Evolutionary conservation across 2,797 vertebrate genomes (phyloP), one percentile per base, ranked within the genome.

Genomic region (Falco concolor): DNA sequence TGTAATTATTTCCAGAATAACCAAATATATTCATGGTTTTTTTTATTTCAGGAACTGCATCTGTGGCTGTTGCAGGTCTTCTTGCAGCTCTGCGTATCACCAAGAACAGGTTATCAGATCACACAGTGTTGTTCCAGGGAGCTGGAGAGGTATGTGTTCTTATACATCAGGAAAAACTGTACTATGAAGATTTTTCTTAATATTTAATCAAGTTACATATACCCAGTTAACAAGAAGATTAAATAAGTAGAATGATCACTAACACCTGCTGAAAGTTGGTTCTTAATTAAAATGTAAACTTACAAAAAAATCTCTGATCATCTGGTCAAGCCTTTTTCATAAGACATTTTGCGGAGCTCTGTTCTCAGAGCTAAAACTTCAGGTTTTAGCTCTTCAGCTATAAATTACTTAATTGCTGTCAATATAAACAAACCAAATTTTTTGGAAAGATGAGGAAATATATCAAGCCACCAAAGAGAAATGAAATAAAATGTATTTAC

Each of bases 31-130:
- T 54, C 5, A 7, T 72, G 20, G 40, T 12, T 77, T 24, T 24
- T 28, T 77, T 24, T 28, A 6, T 97, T 98, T 84, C 80, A 99
- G 99, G 99, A 88, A 99, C 99, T 59, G 99, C 99, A 30, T 98
- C 99, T 28, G 99, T 99, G 52, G 99, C 99, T 9, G 98, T 99
- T 61, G 99, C 99, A 17, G 99, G 99, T 70, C 98, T 99, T 61
- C 98, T 99, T 64, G 98, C 99, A 42, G 98, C 99, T 83, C 98
- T 99, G 57, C 98, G 98, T 64, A 98, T 99, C 97, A 99, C 99
- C 93, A 98, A 98, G 96, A 99, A 98, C 98, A 99, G 98, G 96
- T 98, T 99, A 96, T 98, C 98, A 9, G 98, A 99, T 97, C 99
- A 99, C 69, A 99, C 98, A 38, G 95, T 99, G 20, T 96, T 99